phyloP scores from a whole-genome alignment of 1,140 invertebrate genomes.

The Ridgeia piscesae region DNA sequence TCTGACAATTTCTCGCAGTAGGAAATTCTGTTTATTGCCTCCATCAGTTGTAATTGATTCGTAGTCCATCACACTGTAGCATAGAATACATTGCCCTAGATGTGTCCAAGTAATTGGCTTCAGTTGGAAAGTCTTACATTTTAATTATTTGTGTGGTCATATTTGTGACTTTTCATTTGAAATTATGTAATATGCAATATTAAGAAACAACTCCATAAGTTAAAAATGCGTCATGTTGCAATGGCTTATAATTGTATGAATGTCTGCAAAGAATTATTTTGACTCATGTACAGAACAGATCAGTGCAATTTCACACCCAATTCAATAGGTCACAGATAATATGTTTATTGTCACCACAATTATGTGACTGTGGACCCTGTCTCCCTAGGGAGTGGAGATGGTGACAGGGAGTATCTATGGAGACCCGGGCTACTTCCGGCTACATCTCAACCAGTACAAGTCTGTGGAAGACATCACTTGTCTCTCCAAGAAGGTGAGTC shows the following conservation, averaged over 20 bases:
- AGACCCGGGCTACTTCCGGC: constrained; percentile 46
- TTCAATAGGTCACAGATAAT: too few relatives aligned
- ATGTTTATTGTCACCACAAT: not conserved
- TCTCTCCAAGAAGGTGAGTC: constrained; percentile 50
- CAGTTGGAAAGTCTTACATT: not conserved
- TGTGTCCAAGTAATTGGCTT: not conserved
- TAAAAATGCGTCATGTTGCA: too few relatives aligned
- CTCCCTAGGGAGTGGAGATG: constrained; percentile 46
- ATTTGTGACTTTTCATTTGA: too few relatives aligned
- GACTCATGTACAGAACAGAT: too few relatives aligned
- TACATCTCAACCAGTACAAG: constrained; percentile 54
- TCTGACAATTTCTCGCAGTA: not conserved
- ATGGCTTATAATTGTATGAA: too few relatives aligned
- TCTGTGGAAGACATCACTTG: constrained; percentile 55
- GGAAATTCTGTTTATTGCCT: not conserved
- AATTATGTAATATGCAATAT: too few relatives aligned
- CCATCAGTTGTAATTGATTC: not conserved
- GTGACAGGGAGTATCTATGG: constrained; percentile 45
- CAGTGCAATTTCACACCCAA: too few relatives aligned
- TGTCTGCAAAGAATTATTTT: too few relatives aligned
- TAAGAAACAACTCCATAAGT: too few relatives aligned
- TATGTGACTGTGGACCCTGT: not conserved
- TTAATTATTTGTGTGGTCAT: not conserved
- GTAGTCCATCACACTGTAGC: not conserved
- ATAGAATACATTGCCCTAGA: not conserved